Evolutionary conservation across 2,113 vertebrate genomes (phyloP), one percentile per base, ranked within the genome.

Genomic region (Turdus rufiventris): DNA sequence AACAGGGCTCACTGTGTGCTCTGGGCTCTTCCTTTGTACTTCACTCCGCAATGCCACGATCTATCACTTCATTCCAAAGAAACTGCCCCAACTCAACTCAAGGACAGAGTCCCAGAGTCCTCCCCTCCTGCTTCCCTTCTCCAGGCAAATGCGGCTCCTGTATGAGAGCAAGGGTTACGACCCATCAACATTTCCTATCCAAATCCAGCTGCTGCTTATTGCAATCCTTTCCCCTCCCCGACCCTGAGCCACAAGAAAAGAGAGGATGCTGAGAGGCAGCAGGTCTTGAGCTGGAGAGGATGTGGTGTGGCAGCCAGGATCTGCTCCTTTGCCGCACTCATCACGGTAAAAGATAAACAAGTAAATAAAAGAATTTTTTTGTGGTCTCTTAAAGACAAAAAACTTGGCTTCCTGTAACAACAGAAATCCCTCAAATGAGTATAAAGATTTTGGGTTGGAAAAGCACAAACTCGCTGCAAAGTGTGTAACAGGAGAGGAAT

Each of bases 11-110:
- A 7, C 77, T 81, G 74, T 6, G 16, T 17, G 91, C 93, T 91
- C 33, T 36, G 74, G 54, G 54, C 65, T 82, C 65, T 85, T 26
- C 82, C 71, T 93, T 89, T 88, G 90, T 67, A 53, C 85, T 65
- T 31, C 84, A 74, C 76, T 48, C 67, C 1, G 3, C 61, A 45
- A 15, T 8, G 65, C 86, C 48, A 2, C 1, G 4, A 84, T 53
- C 73, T 45, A 15, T 45, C 45, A 3, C 57, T 60, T 38, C 54
- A 47, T 31, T 66, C 61, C 51, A 58, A 79, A 95, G 28, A 88
- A 75, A 93, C 0, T 0, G 38, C 38, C 40, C 34, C 0, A 60
- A 56, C 34, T 14, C 54, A 33, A 66, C 43, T 58, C 56, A 18
- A 57, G 77, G 61, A 71, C 61, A 57, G 20, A 19, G 18, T 33